Conservation (phyloP, 2,888 invertebrate species). For the Lacanobia wlatinum region DNA sequence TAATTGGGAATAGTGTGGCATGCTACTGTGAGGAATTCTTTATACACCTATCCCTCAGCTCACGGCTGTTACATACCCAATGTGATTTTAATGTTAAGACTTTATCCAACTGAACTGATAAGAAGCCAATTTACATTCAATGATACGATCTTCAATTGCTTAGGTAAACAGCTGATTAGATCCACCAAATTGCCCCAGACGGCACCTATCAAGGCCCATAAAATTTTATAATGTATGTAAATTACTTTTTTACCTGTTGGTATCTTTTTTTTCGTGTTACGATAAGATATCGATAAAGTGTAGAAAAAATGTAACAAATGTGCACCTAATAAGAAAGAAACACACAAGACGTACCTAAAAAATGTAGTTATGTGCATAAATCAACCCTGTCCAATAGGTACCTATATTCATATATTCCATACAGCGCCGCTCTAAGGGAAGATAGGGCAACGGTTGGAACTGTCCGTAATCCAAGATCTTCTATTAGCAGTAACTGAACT, state of each 20-base stretch:
- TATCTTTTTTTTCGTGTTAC: conserved; percentile 12
- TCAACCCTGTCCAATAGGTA: background rate
- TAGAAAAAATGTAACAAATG: background rate
- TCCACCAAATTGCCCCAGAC: conserved; percentile 17
- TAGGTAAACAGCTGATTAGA: conserved; percentile 14
- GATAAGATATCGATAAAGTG: conserved; percentile 39
- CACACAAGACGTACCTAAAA: background rate
- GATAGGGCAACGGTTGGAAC: background rate
- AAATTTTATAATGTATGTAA: background rate
- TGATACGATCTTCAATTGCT: conserved; percentile 17
- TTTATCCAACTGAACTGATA: conserved; percentile 4
- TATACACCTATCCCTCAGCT: background rate
- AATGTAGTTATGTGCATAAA: background rate
- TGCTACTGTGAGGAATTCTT: background rate
- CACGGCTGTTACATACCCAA: background rate
- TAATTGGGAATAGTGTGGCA: background rate
- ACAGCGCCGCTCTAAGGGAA: background rate
- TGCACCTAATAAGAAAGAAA: background rate
- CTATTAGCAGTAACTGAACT: conserved; percentile 58
- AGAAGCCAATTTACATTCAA: conserved; percentile 6
- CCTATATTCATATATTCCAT: background rate
- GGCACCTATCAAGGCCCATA: conserved; percentile 10
- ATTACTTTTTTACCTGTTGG: conserved; percentile 13
- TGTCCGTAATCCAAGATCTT: conserved; percentile 33
- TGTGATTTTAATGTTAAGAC: background rate